phyloP scores from a whole-genome alignment of 1,140 invertebrate species.

The Cotesia glomerata region DNA sequence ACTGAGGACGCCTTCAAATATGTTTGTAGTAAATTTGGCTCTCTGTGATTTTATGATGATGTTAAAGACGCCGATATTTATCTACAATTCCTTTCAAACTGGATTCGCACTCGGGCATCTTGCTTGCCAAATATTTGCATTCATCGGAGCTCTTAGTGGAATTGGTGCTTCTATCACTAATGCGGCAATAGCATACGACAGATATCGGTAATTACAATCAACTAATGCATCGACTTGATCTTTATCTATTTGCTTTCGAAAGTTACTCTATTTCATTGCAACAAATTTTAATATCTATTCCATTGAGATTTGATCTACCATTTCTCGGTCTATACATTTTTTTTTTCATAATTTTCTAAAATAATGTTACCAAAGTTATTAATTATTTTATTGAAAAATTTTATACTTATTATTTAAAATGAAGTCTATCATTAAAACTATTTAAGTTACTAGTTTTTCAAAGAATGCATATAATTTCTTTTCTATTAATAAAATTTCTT shows the following conservation, averaged over 20 bases:
- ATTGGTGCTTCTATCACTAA: constrained; percentile 83
- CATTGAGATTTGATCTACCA: too few relatives aligned
- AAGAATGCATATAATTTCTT: too few relatives aligned
- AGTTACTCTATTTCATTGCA: not conserved
- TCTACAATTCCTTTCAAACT: constrained; percentile 82
- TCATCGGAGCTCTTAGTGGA: constrained; percentile 79
- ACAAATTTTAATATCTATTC: too few relatives aligned
- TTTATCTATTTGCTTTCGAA: constrained; percentile 7
- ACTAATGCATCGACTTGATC: too few relatives aligned
- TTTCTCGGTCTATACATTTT: too few relatives aligned
- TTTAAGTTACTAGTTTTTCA: too few relatives aligned
- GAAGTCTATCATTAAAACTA: too few relatives aligned
- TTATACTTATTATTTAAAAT: too few relatives aligned
- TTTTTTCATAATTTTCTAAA: too few relatives aligned
- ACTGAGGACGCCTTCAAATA: constrained; percentile 86
- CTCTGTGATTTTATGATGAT: constrained; percentile 89
- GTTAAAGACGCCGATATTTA: constrained; percentile 84
- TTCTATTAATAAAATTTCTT: too few relatives aligned
- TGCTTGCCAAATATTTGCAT: constrained; percentile 79
- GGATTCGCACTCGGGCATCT: constrained; percentile 76
- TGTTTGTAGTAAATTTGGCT: constrained; percentile 87
- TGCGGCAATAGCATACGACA: constrained; percentile 76
- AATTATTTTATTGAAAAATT: too few relatives aligned
- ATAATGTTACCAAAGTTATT: too few relatives aligned
- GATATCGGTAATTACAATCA: constrained; percentile 64